These are phyloP conservation scores for Pithys albifrons DNA, from an alignment of 2,113 vertebrate genomes.

Conservation along the genomic window DNA sequence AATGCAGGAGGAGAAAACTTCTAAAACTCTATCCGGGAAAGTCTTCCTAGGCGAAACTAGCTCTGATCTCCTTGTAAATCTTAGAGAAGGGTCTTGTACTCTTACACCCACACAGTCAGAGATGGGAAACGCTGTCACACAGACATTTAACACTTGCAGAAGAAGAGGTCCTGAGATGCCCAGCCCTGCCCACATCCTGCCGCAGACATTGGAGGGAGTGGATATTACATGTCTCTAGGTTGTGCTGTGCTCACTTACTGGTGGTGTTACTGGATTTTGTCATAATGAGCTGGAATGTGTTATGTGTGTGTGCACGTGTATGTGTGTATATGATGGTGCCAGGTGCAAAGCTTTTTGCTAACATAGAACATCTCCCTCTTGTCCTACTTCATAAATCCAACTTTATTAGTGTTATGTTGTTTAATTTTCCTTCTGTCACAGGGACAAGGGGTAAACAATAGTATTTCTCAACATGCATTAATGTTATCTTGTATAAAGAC, in stretches of 20 bases:
- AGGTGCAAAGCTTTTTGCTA: background rate
- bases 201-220: background rate
- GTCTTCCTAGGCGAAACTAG: too few species aligned
- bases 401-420: background rate
- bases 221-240: background rate
- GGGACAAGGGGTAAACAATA: background rate
- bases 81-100: too few species aligned
- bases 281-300: background rate
- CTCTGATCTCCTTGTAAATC: too few species aligned
- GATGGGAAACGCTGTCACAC: background rate
- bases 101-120: background rate
- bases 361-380: background rate
- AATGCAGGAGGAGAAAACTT: too few species aligned
- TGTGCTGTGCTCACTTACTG: background rate
- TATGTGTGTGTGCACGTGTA: rapidly evolving
- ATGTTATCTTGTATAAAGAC: background rate
- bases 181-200: background rate
- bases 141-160: rapidly evolving
- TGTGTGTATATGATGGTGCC: background rate
- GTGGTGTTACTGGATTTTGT: background rate
- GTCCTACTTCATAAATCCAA: background rate
- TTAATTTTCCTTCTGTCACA: background rate
- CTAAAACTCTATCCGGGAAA: too few species aligned
- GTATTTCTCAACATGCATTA: background rate
- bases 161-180: background rate